Conservation (phyloP, 2,113 vertebrate genomes). For the Rhegmatorhina hoffmannsi region DNA sequence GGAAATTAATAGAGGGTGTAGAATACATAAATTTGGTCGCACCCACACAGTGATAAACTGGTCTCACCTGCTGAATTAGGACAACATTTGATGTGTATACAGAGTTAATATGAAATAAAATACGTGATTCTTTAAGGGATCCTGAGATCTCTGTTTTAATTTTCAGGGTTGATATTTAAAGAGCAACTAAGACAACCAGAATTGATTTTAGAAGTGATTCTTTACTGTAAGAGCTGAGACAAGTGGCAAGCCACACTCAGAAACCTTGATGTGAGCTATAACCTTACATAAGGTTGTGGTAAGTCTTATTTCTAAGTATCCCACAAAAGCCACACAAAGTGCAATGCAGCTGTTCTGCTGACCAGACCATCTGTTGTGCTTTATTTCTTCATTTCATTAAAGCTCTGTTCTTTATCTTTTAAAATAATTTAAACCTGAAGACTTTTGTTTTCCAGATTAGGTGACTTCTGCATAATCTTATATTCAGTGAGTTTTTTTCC, state of each 20-base stretch:
- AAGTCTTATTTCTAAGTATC: background rate
- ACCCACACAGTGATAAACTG: no score
- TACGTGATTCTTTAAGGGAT: background rate
- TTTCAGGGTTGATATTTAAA: conserved; percentile 28
- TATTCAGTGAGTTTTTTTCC: background rate
- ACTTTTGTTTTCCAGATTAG: background rate
- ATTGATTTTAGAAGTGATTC: conserved; percentile 14
- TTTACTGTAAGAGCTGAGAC: background rate
- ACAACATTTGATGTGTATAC: background rate
- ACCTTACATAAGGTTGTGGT: background rate
- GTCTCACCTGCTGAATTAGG: no score
- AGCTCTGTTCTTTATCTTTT: background rate
- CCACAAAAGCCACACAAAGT: background rate
- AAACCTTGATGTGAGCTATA: background rate
- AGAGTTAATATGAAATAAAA: conserved; percentile 35
- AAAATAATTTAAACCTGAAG: background rate
- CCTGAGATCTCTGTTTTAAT: background rate
- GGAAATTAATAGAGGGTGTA: no score
- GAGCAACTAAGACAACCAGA: conserved; percentile 8
- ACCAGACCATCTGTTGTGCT: background rate
- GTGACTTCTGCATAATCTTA: background rate
- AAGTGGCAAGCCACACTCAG: background rate
- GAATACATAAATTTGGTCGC: no score
- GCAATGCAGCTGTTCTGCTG: background rate
- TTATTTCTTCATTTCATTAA: background rate